Conservation (phyloP, 2,888 invertebrate genomes). For the Drosophila mulleri region DNA sequence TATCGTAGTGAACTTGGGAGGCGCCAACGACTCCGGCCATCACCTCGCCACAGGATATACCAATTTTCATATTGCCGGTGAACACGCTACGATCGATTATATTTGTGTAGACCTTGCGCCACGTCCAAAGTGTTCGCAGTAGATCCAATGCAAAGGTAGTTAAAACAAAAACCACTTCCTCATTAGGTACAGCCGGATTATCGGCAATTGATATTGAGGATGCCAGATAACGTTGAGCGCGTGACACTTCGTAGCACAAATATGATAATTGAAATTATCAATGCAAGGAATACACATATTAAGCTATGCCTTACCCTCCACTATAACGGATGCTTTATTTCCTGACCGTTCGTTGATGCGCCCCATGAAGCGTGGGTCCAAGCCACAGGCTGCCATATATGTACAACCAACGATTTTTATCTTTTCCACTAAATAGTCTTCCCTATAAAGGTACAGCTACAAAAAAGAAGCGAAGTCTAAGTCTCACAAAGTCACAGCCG, state of each 20-base stretch:
- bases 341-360: fast-evolving
- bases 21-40: constrained; percentile 98
- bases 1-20: constrained; percentile 96
- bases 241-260: constrained; percentile 1
- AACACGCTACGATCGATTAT: constrained; percentile 80
- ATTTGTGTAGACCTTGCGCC: constrained; percentile 85
- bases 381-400: constrained; percentile 98
- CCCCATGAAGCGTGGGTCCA: constrained; percentile 89
- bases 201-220: neutral
- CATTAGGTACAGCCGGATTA: constrained; percentile 58
- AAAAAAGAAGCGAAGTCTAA: neutral
- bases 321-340: neutral
- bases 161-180: constrained; percentile 88
- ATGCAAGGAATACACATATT: too few species aligned
- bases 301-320: constrained; percentile 11
- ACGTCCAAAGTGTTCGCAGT: constrained; percentile 87
- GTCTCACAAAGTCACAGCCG: too few species aligned
- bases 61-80: constrained; percentile 84
- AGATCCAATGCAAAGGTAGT: constrained; percentile 85
- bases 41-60: constrained; percentile 95
- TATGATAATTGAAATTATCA: neutral
- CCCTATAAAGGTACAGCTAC: constrained; percentile 87
- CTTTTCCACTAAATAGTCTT: constrained; percentile 92
- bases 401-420: constrained; percentile 98
- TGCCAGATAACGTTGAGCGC: neutral